These are phyloP conservation scores for Zaprionus africanus DNA, from an alignment of 1,140 invertebrate genomes.

Conservation along the genomic window DNA sequence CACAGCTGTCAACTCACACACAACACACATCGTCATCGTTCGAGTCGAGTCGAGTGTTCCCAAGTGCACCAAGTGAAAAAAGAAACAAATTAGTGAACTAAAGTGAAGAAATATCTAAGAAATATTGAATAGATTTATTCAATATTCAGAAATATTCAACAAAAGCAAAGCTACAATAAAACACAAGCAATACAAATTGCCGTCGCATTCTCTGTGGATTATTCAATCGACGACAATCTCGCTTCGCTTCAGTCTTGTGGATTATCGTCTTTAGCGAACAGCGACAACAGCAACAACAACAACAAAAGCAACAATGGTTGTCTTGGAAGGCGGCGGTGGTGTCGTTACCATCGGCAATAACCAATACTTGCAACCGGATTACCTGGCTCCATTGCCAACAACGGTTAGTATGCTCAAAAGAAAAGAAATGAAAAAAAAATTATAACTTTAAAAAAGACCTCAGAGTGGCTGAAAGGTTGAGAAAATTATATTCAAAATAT, in stretches of 20 bases:
- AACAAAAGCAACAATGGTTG: slow-evolving; percentile 89
- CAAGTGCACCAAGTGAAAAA: slow-evolving; percentile 38
- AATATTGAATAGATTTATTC: no score
- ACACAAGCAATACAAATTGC: slow-evolving; percentile 36
- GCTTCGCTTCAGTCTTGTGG: slow-evolving; percentile 48
- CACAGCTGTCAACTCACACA: slow-evolving; percentile 7
- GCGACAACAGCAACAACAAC: slow-evolving; percentile 86
- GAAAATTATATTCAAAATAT: background rate
- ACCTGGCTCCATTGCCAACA: slow-evolving; percentile 94
- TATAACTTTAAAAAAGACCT: background rate
- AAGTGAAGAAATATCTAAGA: slow-evolving; percentile 20
- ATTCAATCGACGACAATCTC: slow-evolving; percentile 16
- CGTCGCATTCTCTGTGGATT: slow-evolving; percentile 60
- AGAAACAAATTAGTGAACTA: slow-evolving; percentile 34
- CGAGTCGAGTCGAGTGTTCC: slow-evolving; percentile 21
- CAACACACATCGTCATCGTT: background rate
- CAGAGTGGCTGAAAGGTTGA: background rate
- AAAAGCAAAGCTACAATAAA: slow-evolving; percentile 12
- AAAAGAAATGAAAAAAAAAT: background rate
- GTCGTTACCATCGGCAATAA: slow-evolving; percentile 95
- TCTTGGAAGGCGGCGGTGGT: slow-evolving; percentile 92
- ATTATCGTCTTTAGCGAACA: slow-evolving; percentile 50
- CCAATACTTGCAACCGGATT: slow-evolving; percentile 97
- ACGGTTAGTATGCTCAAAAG: slow-evolving; percentile 89
- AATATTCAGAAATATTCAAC: background rate